Base-by-base conservation (phyloP, 2,888 invertebrate genomes). In the Drosophila quinaria region DNA sequence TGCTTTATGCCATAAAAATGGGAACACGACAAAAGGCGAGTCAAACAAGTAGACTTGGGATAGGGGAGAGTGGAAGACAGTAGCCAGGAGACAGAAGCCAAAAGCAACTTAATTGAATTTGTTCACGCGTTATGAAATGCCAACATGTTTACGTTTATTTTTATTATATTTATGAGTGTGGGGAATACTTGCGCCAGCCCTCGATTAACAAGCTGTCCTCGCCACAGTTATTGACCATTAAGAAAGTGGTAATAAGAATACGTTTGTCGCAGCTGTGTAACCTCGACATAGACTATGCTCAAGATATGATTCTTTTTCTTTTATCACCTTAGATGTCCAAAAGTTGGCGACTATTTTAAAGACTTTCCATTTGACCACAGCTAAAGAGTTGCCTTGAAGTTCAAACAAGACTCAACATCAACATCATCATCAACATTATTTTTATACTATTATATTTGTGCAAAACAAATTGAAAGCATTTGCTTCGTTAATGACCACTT, bases 61-160 rank as follows among this genome's bases (percentile, higher is more conserved):
- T 11, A n/a, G 17, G 39, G 5, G 9, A 11, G 31, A n/a, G 31
- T 2, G 11, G 49, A 0, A n/a, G 35, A 2, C 10, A 22, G 51
- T 46, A 17, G 17, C 17, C 29, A 46, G 25, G 19, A 35, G 39
- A 29, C 55, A 49, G 51, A 22, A 39, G 70, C 52, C 62, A 41
- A 15, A 41, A 44, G 62, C 44, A 64, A 74, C 80, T 85, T 87
- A 84, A 84, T 84, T 84, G 88, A 84, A 84, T 84, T 87, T 85
- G 83, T 73, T 82, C 72, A 85, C 72, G 82, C 82, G 76, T 82
- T 87, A 87, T 87, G 82, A 82, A 82, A 85, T 81, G 77, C 52
- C 78, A 68, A 78, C 74, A 73, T 76, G 68, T 74, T 76, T 68
- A 65, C 58, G 64, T 71, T 71, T 70, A 70, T 71, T 62, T 71